These are phyloP conservation scores for Cygnus olor DNA, from an alignment of 2,797 vertebrate species.

Conservation along the genomic window DNA sequence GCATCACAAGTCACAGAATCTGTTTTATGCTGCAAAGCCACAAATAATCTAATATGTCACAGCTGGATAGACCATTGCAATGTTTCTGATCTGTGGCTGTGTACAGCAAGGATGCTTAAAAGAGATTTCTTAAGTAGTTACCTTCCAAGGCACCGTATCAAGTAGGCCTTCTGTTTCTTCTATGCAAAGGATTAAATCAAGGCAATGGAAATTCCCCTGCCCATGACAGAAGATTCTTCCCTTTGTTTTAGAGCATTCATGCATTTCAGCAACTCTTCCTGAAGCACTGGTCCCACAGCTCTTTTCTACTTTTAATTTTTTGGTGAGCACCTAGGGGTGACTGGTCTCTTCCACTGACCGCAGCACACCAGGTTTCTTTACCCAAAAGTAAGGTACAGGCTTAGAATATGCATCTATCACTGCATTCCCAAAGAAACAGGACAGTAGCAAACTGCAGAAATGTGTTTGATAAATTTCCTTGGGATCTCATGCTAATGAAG, in stretches of 20 bases:
- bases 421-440: not conserved
- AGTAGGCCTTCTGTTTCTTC: not conserved
- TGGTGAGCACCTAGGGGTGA: not conserved
- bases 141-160: not conserved
- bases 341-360: not conserved
- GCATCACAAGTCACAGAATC: constrained; percentile 42
- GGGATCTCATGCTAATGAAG: not conserved
- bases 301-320: constrained; percentile 36
- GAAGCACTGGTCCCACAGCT: not conserved
- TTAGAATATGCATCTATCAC: not conserved
- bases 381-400: not conserved
- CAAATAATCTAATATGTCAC: constrained; percentile 33
- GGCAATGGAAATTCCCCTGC: constrained; percentile 1
- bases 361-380: not conserved
- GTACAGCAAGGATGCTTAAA: not conserved
- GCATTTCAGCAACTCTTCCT: constrained; percentile 33
- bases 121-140: not conserved
- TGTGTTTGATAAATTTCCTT: not conserved
- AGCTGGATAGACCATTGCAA: not conserved
- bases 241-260: constrained; percentile 53
- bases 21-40: constrained; percentile 37
- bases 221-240: not conserved
- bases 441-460: not conserved
- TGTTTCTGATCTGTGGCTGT: not conserved
- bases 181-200: not conserved